These are phyloP conservation scores for Brachionus calyciflorus DNA, from an alignment of 1,140 invertebrate species.

Conservation along the genomic window DNA sequence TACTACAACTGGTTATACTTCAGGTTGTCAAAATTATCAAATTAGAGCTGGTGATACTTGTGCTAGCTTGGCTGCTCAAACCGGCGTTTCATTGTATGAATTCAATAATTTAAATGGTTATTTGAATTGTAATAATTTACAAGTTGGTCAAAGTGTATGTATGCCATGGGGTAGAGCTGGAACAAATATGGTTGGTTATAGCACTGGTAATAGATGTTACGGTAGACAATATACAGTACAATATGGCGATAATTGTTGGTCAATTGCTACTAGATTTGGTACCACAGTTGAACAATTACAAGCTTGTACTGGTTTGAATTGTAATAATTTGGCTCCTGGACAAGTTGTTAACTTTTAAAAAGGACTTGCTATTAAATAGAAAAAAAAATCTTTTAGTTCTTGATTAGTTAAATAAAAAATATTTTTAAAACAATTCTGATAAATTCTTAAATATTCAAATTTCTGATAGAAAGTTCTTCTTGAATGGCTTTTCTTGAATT, in stretches of 20 bases:
- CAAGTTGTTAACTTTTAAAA: slow-evolving; percentile 1
- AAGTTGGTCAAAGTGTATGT: neutral
- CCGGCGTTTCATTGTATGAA: neutral
- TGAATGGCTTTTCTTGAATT: too few species aligned
- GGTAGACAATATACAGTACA: neutral
- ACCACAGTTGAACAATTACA: slow-evolving; percentile 13
- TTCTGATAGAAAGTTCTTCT: too few species aligned
- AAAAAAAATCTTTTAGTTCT: too few species aligned
- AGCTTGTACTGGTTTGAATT: neutral
- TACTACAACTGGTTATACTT: neutral
- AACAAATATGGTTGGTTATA: neutral
- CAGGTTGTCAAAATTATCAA: slow-evolving; percentile 25
- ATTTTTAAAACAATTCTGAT: too few species aligned
- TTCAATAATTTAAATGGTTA: neutral
- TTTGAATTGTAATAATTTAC: neutral
- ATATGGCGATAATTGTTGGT: neutral
- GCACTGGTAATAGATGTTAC: neutral
- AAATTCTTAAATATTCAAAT: too few species aligned
- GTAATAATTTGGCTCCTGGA: neutral
- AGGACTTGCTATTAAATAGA: too few species aligned
- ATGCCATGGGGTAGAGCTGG: neutral
- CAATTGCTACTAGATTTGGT: neutral
- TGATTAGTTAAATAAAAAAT: too few species aligned
- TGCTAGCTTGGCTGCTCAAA: neutral
- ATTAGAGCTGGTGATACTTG: too few species aligned